A percentile compares a stretch with the other conserved stretches of the same genome.
Conservation (phyloP, 1,140 invertebrate genomes). For the Drosophila biarmipes region DNA sequence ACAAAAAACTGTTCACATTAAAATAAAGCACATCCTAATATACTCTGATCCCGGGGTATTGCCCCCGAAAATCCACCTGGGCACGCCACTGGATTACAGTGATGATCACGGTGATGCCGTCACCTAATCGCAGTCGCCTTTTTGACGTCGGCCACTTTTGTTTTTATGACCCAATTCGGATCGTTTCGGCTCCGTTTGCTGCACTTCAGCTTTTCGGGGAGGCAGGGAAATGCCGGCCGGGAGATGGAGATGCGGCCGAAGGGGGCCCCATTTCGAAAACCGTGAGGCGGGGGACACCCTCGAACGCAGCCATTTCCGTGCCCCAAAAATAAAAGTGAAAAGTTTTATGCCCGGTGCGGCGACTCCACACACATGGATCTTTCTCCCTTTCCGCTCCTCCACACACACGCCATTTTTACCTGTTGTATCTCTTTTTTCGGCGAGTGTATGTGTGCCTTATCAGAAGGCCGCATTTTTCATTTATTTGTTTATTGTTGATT, state of each 20-base stretch:
- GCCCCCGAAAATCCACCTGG: neutral
- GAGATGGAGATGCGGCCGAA: conserved; percentile 1
- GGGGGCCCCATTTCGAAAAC: conserved; percentile 29
- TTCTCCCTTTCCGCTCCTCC: conserved; percentile 3
- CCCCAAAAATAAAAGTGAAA: conserved; percentile 78
- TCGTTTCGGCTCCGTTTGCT: conserved; percentile 34
- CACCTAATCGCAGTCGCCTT: conserved; percentile 19
- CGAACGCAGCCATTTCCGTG: conserved; percentile 60
- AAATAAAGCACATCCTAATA: neutral
- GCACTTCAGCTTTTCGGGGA: conserved; percentile 6
- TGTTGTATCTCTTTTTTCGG: neutral
- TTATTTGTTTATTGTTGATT: conserved; percentile 63
- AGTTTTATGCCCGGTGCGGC: conserved; percentile 44
- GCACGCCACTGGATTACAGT: conserved; percentile 11
- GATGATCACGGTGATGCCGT: conserved; percentile 12
- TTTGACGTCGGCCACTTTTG: conserved; percentile 22
- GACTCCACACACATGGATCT: conserved; percentile 1
- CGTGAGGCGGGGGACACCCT: conserved; percentile 5
- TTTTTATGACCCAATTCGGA: conserved; percentile 47
- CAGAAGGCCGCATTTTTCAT: conserved; percentile 65
- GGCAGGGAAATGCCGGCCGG: conserved; percentile 6
- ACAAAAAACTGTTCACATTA: no score
- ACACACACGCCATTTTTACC: neutral
- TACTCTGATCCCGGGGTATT: no score
- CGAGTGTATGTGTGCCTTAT: conserved; percentile 35